A percentile compares a stretch with the other conserved stretches of the same genome.
phyloP scores from a whole-genome alignment of 2,113 vertebrate genomes.

The Hippoglossus stenolepis region DNA sequence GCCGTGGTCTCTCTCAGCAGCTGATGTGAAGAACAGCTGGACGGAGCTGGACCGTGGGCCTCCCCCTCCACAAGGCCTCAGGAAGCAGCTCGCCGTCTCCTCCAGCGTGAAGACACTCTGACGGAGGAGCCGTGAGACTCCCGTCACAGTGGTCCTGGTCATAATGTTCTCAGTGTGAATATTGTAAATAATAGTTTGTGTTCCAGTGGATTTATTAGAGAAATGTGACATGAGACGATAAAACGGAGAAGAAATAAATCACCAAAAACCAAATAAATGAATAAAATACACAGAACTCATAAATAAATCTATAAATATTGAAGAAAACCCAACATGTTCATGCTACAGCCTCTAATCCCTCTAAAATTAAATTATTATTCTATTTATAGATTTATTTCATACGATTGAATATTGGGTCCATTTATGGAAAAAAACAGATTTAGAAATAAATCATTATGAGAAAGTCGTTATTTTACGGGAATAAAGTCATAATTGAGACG shows the following conservation, averaged over 20 bases:
- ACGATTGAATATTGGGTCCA: too few relatives aligned
- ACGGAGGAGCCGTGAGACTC: not conserved
- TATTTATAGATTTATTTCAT: too few relatives aligned
- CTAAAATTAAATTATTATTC: too few relatives aligned
- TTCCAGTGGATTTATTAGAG: slow-evolving; percentile 7
- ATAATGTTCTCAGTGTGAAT: slow-evolving; percentile 47
- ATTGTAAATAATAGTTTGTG: slow-evolving; percentile 63
- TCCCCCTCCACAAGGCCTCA: slow-evolving; percentile 29
- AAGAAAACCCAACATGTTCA: too few relatives aligned
- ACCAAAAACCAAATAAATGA: not conserved
- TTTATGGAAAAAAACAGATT: too few relatives aligned
- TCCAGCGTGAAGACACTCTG: not conserved
- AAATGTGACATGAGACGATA: not conserved
- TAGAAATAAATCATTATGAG: too few relatives aligned
- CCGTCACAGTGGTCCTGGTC: not conserved
- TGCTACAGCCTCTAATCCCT: too few relatives aligned
- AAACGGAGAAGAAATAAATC: not conserved
- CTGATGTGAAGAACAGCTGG: slow-evolving; percentile 58
- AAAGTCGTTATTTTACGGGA: too few relatives aligned
- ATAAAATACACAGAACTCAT: not conserved
- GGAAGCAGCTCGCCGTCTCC: slow-evolving; percentile 38
- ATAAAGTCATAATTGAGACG: too few relatives aligned
- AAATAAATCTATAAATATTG: slow-evolving; percentile 7
- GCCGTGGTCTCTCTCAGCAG: slow-evolving; percentile 10
- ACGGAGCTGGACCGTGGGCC: slow-evolving; percentile 14